Conservation (phyloP, 2,888 invertebrate genomes). For the Cosmorhoe ocellata region DNA sequence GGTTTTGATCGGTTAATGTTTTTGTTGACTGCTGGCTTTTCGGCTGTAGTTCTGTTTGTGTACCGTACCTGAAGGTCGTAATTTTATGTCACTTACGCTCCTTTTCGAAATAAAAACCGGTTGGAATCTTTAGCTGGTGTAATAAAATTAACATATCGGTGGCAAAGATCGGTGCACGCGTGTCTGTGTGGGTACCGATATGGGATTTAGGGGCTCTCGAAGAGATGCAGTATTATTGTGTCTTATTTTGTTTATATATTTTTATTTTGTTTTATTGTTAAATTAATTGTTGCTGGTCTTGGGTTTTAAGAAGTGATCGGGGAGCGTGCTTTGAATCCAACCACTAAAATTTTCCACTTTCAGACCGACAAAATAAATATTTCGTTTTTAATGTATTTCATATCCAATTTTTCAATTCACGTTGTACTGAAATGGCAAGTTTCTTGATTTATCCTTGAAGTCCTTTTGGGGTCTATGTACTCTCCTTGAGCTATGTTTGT, state of each 20-base stretch:
- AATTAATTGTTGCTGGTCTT: neutral
- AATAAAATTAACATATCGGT: conserved; percentile 79
- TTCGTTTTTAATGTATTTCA: too few relatives aligned
- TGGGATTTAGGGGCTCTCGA: conserved; percentile 43
- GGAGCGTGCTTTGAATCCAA: too few relatives aligned
- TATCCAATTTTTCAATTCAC: too few relatives aligned
- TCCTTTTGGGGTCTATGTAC: neutral
- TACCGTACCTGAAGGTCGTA: conserved; percentile 61
- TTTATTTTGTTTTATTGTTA: neutral
- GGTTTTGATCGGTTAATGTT: conserved; percentile 38
- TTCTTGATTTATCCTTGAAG: conserved; percentile 5
- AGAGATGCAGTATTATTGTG: conserved; percentile 8
- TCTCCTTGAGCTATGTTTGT: neutral
- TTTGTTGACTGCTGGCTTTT: conserved; percentile 50
- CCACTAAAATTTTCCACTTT: too few relatives aligned
- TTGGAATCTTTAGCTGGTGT: conserved; percentile 71
- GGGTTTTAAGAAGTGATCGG: too few relatives aligned
- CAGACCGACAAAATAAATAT: too few relatives aligned
- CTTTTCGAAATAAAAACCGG: conserved; percentile 77
- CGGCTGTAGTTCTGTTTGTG: conserved; percentile 40
- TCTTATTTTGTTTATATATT: too few relatives aligned
- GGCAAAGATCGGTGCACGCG: conserved; percentile 63
- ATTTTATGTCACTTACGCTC: conserved; percentile 73
- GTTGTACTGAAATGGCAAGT: too few relatives aligned
- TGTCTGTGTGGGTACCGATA: conserved; percentile 37